Evolutionary conservation across 2,888 invertebrate genomes (phyloP).

Genomic region (Drosophila pseudotalamancana): DNA sequence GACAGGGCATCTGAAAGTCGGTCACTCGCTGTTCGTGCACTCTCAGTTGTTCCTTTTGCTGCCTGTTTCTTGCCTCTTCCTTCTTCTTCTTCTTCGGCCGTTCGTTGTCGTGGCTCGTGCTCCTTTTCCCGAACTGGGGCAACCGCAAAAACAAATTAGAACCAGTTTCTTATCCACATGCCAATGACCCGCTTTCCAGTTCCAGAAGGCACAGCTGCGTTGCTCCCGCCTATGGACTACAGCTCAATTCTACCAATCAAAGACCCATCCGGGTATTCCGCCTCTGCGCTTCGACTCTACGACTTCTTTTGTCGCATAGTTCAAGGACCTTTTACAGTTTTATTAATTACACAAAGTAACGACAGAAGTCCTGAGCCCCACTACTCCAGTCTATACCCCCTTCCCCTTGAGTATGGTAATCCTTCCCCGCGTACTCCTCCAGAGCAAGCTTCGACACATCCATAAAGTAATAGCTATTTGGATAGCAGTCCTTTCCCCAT

Average conservation of each 20-base stretch:
- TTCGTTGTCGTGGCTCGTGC: conserved; percentile 54
- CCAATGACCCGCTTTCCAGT: conserved; percentile 67
- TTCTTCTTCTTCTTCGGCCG: not conserved
- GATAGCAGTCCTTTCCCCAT: too few relatives aligned
- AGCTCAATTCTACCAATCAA: conserved; percentile 6
- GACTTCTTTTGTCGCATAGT: too few relatives aligned
- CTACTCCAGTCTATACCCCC: too few relatives aligned
- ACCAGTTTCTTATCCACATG: conserved; percentile 57
- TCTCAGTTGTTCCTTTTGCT: not conserved
- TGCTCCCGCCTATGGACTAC: not conserved
- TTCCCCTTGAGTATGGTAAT: too few relatives aligned
- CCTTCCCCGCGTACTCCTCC: too few relatives aligned
- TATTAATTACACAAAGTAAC: conserved; percentile 30
- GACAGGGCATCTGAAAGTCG: not conserved
- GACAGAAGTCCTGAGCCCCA: too few relatives aligned
- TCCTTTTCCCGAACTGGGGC: conserved; percentile 40
- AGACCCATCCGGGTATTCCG: not conserved
- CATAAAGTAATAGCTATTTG: too few relatives aligned
- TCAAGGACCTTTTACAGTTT: conserved; percentile 37
- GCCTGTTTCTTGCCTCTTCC: not conserved
- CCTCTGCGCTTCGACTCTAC: too few relatives aligned
- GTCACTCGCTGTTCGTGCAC: not conserved
- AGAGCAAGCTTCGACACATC: too few relatives aligned
- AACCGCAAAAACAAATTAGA: conserved; percentile 62
- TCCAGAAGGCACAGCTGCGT: conserved; percentile 39